Conservation (phyloP, 2,888 invertebrate species). For the Chrysopilus asiliformis region DNA sequence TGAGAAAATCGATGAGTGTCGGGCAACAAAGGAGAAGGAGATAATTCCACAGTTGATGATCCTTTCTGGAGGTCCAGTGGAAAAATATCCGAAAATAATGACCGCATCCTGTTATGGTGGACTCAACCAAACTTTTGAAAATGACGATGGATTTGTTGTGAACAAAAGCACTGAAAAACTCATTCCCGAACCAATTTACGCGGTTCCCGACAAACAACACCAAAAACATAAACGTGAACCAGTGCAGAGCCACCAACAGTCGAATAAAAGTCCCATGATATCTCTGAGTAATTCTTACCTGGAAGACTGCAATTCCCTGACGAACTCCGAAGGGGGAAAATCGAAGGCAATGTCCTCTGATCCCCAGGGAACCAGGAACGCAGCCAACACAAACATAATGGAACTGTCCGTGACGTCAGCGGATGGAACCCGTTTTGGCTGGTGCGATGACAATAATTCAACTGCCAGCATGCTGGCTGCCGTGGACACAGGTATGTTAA, state of each 20-base stretch:
- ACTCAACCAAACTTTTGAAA: conserved; percentile 27
- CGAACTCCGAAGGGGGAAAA: no score
- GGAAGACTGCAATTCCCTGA: conserved; percentile 21
- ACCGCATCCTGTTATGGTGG: conserved; percentile 35
- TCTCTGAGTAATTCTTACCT: no score
- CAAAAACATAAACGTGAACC: conserved; percentile 1
- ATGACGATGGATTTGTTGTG: conserved; percentile 16
- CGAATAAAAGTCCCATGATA: not conserved
- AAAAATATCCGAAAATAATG: conserved; percentile 29
- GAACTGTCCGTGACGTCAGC: conserved; percentile 10
- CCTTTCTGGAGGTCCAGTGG: conserved; percentile 13
- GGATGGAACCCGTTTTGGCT: conserved; percentile 6
- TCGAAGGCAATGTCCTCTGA: not conserved
- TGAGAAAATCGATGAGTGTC: conserved; percentile 9
- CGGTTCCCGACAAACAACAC: conserved; percentile 5
- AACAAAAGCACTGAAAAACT: conserved; percentile 7
- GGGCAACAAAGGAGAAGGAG: conserved; percentile 16
- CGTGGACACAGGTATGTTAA: conserved; percentile 5
- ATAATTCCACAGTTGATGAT: conserved; percentile 23
- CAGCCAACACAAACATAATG: not conserved
- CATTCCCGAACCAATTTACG: conserved; percentile 7
- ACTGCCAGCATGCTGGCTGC: conserved; percentile 1
- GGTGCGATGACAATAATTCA: conserved; percentile 20
- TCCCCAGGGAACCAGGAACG: not conserved
- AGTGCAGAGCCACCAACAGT: not conserved